Conservation (phyloP, 2,113 vertebrate genomes). For the Anas platyrhynchos region DNA sequence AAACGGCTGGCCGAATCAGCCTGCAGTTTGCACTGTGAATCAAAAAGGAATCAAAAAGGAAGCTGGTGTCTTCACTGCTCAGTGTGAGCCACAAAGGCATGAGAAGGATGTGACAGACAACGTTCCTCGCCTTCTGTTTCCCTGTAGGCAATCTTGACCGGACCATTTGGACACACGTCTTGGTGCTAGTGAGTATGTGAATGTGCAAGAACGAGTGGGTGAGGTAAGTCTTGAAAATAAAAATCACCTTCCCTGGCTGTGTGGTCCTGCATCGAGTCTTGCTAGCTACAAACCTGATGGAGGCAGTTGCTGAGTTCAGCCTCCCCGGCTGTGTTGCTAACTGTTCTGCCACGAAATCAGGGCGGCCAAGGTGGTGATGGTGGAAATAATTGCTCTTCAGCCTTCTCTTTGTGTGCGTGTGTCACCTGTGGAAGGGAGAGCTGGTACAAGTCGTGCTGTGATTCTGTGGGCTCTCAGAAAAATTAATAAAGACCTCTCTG, state of each 20-base stretch:
- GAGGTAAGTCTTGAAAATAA: neutral
- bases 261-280: neutral
- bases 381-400: neutral
- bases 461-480: neutral
- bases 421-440: neutral
- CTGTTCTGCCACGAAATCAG: neutral
- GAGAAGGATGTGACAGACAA: neutral
- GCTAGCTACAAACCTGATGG: neutral
- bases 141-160: rapidly evolving
- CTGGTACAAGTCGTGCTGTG: neutral
- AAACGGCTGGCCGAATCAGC: neutral
- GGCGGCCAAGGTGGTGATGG: neutral
- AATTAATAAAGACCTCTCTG: neutral
- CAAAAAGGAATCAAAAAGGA: neutral
- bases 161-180: rapidly evolving
- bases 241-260: neutral
- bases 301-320: neutral
- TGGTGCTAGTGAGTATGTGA: neutral
- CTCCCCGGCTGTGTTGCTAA: neutral
- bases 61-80: neutral
- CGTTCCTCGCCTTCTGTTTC: neutral
- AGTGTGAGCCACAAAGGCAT: neutral
- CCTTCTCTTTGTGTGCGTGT: neutral
- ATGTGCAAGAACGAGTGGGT: neutral
- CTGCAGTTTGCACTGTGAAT: neutral